These are phyloP conservation scores for Anser cygnoides DNA, from an alignment of 2,113 vertebrate species.

Conservation along the genomic window DNA sequence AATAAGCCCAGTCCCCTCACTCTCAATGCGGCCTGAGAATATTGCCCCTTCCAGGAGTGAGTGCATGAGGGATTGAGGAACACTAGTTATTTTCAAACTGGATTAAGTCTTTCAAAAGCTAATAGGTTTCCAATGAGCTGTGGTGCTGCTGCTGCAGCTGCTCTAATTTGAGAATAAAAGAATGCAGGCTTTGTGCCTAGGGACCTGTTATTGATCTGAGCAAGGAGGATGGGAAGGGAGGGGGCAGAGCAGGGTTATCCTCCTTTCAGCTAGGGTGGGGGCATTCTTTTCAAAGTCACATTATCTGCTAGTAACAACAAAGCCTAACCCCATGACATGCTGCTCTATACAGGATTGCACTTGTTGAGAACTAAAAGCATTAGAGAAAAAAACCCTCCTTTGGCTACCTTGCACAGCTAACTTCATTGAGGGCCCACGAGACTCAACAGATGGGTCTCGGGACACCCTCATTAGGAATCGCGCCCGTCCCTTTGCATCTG, in stretches of 20 bases:
- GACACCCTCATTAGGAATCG: conserved; percentile 50
- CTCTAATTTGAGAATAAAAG: conserved; percentile 86
- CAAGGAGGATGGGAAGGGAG: conserved; percentile 54
- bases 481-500: conserved; percentile 48
- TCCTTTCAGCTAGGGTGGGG: conserved; percentile 64
- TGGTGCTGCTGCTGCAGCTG: conserved; percentile 83
- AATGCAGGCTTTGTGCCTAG: conserved; percentile 81
- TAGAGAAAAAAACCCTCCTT: conserved; percentile 33
- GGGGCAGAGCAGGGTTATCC: conserved; percentile 65
- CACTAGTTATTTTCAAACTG: conserved; percentile 77
- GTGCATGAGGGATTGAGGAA: conserved; percentile 61
- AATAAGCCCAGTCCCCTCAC: neutral
- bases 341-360: conserved; percentile 75
- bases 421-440: conserved; percentile 65
- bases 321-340: conserved; percentile 74
- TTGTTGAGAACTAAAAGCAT: conserved; percentile 76
- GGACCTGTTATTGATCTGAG: conserved; percentile 79
- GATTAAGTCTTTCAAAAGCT: conserved; percentile 81
- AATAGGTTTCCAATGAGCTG: conserved; percentile 83
- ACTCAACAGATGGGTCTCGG: conserved; percentile 77
- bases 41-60: neutral
- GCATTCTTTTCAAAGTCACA: conserved; percentile 79
- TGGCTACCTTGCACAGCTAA: conserved; percentile 57
- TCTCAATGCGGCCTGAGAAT: conserved; percentile 42
- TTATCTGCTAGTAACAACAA: conserved; percentile 77